A percentile compares a stretch with the other conserved stretches of the same genome.
Conservation (phyloP, 2,888 invertebrate genomes). For the Lasioglossum malachurum region DNA sequence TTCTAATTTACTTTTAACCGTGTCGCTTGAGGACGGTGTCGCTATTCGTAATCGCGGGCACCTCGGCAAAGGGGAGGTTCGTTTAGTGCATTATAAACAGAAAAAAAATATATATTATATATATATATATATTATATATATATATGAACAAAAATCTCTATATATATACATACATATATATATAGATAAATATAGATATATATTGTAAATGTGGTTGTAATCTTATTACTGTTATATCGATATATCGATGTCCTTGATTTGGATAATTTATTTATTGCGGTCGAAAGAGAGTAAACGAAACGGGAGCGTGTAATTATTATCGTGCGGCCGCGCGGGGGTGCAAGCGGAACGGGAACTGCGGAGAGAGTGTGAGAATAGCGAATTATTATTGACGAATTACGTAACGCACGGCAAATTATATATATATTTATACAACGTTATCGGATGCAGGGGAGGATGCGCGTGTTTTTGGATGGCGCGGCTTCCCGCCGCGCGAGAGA, state of each 20-base stretch:
- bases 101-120: constrained; percentile 59
- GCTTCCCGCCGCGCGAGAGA: constrained; percentile 39
- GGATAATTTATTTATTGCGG: constrained; percentile 83
- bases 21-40: constrained; percentile 63
- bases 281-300: constrained; percentile 53
- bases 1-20: constrained; percentile 66
- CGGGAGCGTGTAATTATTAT: constrained; percentile 64
- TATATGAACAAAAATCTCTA: constrained; percentile 49
- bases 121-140: constrained; percentile 61
- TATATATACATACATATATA: constrained; percentile 57
- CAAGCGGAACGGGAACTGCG: constrained; percentile 44
- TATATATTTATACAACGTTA: constrained; percentile 77
- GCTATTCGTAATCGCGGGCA: constrained; percentile 66
- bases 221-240: constrained; percentile 75
- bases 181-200: constrained; percentile 68
- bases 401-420: constrained; percentile 70
- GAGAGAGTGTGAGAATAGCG: constrained; percentile 58
- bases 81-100: constrained; percentile 73
- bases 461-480: neutral
- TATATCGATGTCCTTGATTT: constrained; percentile 79
- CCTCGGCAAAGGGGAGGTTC: constrained; percentile 68
- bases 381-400: constrained; percentile 63
- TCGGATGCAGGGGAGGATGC: constrained; percentile 36
- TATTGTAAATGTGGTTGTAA: constrained; percentile 79
- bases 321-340: constrained; percentile 49